These are phyloP conservation scores for Phrynosoma platyrhinos DNA, from an alignment of 2,113 vertebrate species.

Conservation along the genomic window DNA sequence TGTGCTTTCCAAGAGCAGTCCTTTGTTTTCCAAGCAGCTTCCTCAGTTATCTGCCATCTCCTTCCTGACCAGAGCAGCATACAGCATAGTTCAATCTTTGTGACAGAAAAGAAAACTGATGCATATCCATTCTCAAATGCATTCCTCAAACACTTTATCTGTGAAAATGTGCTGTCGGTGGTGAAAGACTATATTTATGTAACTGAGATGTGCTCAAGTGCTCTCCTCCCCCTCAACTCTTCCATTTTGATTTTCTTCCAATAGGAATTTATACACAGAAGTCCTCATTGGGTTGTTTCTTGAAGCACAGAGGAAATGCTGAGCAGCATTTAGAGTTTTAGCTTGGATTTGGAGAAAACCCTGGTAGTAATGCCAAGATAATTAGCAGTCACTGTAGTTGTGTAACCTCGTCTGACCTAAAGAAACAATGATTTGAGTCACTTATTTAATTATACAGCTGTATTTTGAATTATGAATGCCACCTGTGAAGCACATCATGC, in stretches of 20 bases:
- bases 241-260: background rate
- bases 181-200: background rate
- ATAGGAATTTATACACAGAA: background rate
- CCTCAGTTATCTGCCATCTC: background rate
- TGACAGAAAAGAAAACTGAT: background rate
- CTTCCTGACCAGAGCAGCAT: background rate
- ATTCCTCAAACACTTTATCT: background rate
- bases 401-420: slow-evolving; percentile 42
- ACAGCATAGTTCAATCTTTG: slow-evolving; percentile 8
- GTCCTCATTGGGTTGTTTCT: background rate
- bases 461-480: slow-evolving; percentile 17
- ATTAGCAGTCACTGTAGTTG: slow-evolving; percentile 44
- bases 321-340: slow-evolving; percentile 37
- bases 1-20: background rate
- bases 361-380: slow-evolving; percentile 4
- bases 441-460: background rate
- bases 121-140: background rate
- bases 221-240: background rate
- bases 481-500: fast-evolving
- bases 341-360: slow-evolving; percentile 20
- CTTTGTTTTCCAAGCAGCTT: background rate
- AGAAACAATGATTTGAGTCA: slow-evolving; percentile 18
- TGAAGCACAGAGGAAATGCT: slow-evolving; percentile 8
- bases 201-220: background rate
- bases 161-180: background rate